A percentile compares a stretch with the other conserved stretches of the same genome.
Conservation (phyloP, 2,797 vertebrate species). For the Onychomys leucogaster region DNA sequence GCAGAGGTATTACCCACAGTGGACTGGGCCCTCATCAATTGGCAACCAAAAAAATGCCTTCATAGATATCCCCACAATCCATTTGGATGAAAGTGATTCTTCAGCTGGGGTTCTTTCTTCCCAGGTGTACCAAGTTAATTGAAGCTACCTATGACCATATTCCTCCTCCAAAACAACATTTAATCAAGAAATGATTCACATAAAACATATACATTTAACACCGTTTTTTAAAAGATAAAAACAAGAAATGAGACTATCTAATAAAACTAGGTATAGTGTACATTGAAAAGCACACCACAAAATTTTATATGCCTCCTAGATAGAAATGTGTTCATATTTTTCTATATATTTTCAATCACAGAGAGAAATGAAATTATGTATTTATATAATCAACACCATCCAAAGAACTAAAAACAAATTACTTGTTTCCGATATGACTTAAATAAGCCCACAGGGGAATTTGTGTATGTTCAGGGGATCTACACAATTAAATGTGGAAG, state of each 20-base stretch:
- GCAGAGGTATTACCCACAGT: neutral
- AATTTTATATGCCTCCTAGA: neutral
- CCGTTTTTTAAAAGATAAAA: neutral
- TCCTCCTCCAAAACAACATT: neutral
- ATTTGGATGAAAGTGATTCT: neutral
- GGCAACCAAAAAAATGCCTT: neutral
- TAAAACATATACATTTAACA: neutral
- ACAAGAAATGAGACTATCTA: neutral
- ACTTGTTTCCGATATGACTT: neutral
- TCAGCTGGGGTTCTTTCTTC: neutral
- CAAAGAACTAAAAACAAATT: conserved; percentile 20
- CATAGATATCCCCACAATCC: neutral
- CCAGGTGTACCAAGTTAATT: neutral
- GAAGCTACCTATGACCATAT: neutral
- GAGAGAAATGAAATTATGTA: neutral
- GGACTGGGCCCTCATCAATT: neutral
- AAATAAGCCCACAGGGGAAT: neutral
- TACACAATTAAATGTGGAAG: neutral
- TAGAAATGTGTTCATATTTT: neutral
- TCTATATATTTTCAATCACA: conserved; percentile 11
- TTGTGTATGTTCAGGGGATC: neutral
- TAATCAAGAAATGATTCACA: neutral
- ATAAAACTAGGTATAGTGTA: neutral
- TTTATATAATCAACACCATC: neutral
- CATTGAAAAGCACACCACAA: neutral